Evolutionary conservation across 1,140 invertebrate genomes (phyloP), one percentile per base, ranked within the genome.

Genomic region (Bemisia tabaci): DNA sequence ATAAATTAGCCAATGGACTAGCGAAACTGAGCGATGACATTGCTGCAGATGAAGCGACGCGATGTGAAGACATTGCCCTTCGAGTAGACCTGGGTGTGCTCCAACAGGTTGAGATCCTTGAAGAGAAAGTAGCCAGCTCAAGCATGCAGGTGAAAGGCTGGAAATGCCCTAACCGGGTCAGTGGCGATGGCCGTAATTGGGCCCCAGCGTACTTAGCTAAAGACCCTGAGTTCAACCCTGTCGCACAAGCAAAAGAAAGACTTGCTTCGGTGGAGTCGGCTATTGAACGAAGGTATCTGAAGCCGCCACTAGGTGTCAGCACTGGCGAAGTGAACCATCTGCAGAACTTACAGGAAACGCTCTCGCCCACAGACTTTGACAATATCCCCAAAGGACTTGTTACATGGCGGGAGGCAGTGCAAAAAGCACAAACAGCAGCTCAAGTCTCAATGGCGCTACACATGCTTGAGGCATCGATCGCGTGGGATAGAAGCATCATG

Each of bases 81-180:
- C 80, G 91, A 2, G 85, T 94, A 22, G 94, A 97, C 75, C 79
- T 92, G 67, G 82, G 87, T 9, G 75, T 95, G 0, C 75, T 97
- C 12, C 90, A 94, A 72, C 89, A 94, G 75, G 87, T 97, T 21
- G 93, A 97, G 76, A 87, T 87, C 0, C 77, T 98, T 23, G 94
- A 97, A 75, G 94, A 97, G 71, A 89, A 94, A 71, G 90, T 97
- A 1, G 90, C 89, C 1, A 89, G 88, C 65, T 93, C 93, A 0
- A 95, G 91, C 68, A 93, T 98, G 86, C 94, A 97, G 75, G 84
- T 94, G 1, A 95, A 84, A 80, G 89, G 90, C 60, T 95, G 91
- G 91, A 88, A 91, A 73, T 77, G 90, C 9, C 86, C 84, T 48
- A 81, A 81, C 63, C 82, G 83, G 71, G 33, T 48, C 17, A 48